Evolutionary conservation across 2,113 vertebrate genomes (phyloP).

Genomic region (Rallus limicola): DNA sequence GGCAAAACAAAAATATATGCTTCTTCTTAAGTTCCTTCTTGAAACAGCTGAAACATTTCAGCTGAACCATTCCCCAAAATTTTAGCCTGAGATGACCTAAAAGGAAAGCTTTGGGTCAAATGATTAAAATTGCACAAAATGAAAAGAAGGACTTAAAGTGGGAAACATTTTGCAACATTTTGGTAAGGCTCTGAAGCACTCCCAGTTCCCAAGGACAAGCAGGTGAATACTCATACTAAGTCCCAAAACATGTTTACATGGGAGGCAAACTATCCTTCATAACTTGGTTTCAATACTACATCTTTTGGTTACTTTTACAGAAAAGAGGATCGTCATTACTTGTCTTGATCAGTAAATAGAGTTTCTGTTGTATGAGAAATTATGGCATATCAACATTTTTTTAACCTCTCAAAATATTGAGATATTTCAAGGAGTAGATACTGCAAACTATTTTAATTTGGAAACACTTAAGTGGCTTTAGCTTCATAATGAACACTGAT

Average conservation of each 20-base stretch:
- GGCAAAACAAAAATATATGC: background rate
- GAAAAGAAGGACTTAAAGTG: background rate
- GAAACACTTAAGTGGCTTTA: background rate
- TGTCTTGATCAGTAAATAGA: background rate
- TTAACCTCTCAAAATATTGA: background rate
- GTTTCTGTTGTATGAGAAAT: background rate
- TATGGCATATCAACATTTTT: background rate
- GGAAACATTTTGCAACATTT: background rate
- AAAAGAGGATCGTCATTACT: background rate
- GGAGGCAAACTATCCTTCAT: background rate
- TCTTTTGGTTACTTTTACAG: background rate
- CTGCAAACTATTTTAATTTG: background rate
- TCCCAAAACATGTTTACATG: background rate
- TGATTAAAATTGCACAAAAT: background rate
- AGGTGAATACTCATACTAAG: background rate
- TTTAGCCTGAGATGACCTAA: background rate
- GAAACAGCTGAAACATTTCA: background rate
- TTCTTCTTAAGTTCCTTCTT: background rate
- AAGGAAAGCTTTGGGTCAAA: background rate
- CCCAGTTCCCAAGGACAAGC: background rate
- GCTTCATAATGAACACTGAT: background rate
- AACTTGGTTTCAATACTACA: background rate
- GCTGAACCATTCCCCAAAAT: background rate
- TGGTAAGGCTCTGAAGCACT: background rate
- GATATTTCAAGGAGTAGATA: background rate